Conservation (phyloP, 1,140 invertebrate species). For the Drosophila busckii region DNA sequence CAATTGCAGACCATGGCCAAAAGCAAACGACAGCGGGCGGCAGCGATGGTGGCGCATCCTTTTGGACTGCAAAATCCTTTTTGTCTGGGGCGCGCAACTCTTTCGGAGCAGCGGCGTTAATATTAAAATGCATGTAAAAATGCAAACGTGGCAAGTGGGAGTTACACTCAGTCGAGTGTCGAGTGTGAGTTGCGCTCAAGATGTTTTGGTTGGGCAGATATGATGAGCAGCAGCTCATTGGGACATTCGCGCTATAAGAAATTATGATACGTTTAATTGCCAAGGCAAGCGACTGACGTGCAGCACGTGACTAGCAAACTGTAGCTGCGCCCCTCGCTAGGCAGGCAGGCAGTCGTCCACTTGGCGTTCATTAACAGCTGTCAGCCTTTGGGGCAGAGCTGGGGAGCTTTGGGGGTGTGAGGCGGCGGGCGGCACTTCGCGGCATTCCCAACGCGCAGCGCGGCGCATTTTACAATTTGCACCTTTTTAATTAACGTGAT, state of each 20-base stretch:
- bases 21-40: slow-evolving; percentile 46
- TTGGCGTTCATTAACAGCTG: slow-evolving; percentile 78
- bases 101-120: slow-evolving; percentile 64
- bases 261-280: slow-evolving; percentile 77
- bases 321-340: slow-evolving; percentile 4
- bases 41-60: slow-evolving; percentile 59
- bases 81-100: slow-evolving; percentile 60
- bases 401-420: slow-evolving; percentile 16
- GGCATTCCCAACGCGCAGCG: slow-evolving; percentile 49
- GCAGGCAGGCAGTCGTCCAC: too few species aligned
- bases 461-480: slow-evolving; percentile 75
- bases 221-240: neutral
- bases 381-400: slow-evolving; percentile 72
- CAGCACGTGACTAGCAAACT: slow-evolving; percentile 65
- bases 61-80: slow-evolving; percentile 64
- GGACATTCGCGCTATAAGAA: slow-evolving; percentile 65
- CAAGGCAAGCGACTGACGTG: slow-evolving; percentile 46
- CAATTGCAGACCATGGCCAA: slow-evolving; percentile 64
- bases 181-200: slow-evolving; percentile 3
- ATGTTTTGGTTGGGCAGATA: slow-evolving; percentile 23
- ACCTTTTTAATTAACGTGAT: slow-evolving; percentile 79
- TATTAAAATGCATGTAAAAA: slow-evolving; percentile 75
- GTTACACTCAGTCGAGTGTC: slow-evolving; percentile 1
- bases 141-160: slow-evolving; percentile 36
- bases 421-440: slow-evolving; percentile 25